Percentiles rank a stretch among this genome's conserved stretches.
Evolutionary conservation across 2,113 vertebrate genomes (phyloP).

Genomic region (Calidris pugnax): DNA sequence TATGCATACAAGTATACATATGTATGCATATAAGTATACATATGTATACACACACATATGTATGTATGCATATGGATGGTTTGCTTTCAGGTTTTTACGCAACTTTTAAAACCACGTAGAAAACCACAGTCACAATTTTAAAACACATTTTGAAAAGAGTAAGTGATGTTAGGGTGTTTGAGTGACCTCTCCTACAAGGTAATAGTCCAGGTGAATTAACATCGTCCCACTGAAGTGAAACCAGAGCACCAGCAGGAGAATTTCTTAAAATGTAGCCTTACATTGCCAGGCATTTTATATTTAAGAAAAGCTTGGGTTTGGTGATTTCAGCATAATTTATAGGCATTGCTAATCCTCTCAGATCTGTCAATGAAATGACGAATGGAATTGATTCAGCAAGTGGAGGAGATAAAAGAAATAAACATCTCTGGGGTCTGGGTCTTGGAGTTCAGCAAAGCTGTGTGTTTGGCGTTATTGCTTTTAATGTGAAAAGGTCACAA

Average conservation of each 20-base stretch:
- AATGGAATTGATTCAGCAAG: background rate
- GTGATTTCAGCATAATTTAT: background rate
- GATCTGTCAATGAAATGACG: rapidly evolving
- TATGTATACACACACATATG: background rate
- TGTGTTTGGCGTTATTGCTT: background rate
- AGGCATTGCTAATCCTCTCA: background rate
- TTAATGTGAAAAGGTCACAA: background rate
- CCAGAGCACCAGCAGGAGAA: background rate
- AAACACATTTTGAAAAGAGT: background rate
- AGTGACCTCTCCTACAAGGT: background rate
- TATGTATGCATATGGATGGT: background rate
- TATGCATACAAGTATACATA: no score
- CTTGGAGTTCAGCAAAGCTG: background rate
- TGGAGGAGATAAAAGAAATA: background rate
- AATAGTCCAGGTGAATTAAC: background rate
- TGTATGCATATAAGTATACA: background rate
- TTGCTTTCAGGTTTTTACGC: background rate
- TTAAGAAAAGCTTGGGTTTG: background rate
- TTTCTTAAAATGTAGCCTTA: background rate
- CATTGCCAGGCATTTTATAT: background rate
- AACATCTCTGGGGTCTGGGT: background rate
- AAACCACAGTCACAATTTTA: background rate
- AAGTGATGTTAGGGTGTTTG: background rate
- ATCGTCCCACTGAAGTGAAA: background rate
- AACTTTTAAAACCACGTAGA: background rate